phyloP scores from a whole-genome alignment of 2,888 invertebrate species.

The Lathronympha strigana region DNA sequence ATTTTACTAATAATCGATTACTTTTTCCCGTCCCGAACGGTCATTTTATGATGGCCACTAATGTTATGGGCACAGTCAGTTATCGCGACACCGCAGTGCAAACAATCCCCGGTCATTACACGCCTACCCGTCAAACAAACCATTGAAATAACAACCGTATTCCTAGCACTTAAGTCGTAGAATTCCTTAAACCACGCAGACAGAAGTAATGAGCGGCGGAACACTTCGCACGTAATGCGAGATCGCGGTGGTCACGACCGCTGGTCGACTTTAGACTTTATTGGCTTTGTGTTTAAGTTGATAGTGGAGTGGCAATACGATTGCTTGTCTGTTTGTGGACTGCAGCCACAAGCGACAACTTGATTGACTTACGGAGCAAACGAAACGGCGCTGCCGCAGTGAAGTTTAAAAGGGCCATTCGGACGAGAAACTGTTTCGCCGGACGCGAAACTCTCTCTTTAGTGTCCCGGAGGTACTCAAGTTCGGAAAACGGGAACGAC shows the following conservation, averaged over 20 bases:
- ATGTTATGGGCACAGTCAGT: slow-evolving; percentile 16
- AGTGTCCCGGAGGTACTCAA: too few relatives aligned
- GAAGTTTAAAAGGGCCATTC: neutral
- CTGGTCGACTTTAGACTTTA: neutral
- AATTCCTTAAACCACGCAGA: neutral
- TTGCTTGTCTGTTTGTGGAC: slow-evolving; percentile 13
- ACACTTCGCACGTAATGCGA: slow-evolving; percentile 34
- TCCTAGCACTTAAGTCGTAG: neutral
- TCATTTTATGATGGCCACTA: neutral
- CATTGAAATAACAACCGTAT: slow-evolving; percentile 8
- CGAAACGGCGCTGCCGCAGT: slow-evolving; percentile 3
- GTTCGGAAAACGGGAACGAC: too few relatives aligned
- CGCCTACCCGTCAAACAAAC: neutral
- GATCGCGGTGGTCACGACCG: slow-evolving; percentile 21
- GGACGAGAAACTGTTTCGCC: neutral
- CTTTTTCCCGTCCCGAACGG: neutral
- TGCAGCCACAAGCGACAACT: slow-evolving; percentile 1
- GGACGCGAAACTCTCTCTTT: neutral
- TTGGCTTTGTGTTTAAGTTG: neutral
- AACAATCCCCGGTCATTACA: slow-evolving; percentile 38
- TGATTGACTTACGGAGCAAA: slow-evolving; percentile 25
- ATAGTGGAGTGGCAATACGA: neutral
- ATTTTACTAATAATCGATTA: too few relatives aligned
- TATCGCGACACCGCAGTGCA: slow-evolving; percentile 27
- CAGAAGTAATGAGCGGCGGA: slow-evolving; percentile 22